These are phyloP conservation scores for Leptopterna dolabrata DNA, from an alignment of 2,888 invertebrate species.

Conservation along the genomic window DNA sequence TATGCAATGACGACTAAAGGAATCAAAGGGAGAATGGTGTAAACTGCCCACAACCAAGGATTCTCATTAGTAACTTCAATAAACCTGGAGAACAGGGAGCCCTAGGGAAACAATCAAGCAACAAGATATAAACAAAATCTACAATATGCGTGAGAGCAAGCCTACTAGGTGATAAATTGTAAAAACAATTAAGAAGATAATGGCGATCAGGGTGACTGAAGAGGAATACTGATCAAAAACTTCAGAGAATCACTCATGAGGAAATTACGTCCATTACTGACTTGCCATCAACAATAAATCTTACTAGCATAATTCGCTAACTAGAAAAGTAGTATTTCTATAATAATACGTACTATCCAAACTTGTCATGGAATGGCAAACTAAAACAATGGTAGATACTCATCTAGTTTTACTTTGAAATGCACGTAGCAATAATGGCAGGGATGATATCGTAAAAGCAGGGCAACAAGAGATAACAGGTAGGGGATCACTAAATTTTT, in stretches of 20 bases:
- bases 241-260: too few species aligned
- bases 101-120: constrained; percentile 70
- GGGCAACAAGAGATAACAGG: neutral
- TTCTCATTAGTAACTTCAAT: constrained; percentile 83
- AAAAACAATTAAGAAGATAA: too few species aligned
- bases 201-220: too few species aligned
- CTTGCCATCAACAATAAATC: too few species aligned
- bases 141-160: neutral
- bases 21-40: constrained; percentile 81
- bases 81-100: constrained; percentile 80
- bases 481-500: neutral
- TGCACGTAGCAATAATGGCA: too few species aligned
- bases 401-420: too few species aligned
- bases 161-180: neutral
- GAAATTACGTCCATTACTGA: too few species aligned
- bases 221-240: too few species aligned
- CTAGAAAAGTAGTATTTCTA: too few species aligned
- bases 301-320: too few species aligned
- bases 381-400: too few species aligned
- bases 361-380: neutral
- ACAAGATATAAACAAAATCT: neutral
- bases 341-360: neutral
- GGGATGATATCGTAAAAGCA: neutral
- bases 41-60: constrained; percentile 92
- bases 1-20: constrained; percentile 84